A percentile compares a stretch with the other conserved stretches of the same genome.
phyloP scores from a whole-genome alignment of 2,797 vertebrate genomes.

The Thunnus albacares region DNA sequence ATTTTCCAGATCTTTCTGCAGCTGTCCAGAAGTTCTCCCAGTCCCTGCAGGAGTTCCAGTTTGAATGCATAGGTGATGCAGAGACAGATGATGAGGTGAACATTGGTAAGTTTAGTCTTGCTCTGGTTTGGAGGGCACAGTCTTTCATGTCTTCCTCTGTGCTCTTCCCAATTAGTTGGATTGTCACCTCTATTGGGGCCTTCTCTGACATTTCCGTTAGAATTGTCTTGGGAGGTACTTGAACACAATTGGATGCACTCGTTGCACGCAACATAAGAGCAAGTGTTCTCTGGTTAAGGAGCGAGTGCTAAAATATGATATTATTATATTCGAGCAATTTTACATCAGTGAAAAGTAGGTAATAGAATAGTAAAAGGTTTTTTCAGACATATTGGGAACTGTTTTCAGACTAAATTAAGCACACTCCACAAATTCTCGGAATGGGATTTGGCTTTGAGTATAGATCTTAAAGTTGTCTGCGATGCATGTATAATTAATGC shows the following conservation, averaged over 20 bases:
- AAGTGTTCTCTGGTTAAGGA: constrained; percentile 21
- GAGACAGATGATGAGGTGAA: constrained; percentile 99
- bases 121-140: constrained; percentile 45
- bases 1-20: constrained; percentile 92
- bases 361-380: constrained; percentile 2
- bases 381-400: constrained; percentile 33
- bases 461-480: constrained; percentile 64
- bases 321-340: constrained; percentile 26
- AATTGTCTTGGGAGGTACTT: constrained; percentile 23
- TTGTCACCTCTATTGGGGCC: constrained; percentile 53
- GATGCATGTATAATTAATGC: constrained; percentile 81
- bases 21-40: constrained; percentile 98
- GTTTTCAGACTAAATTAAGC: constrained; percentile 40
- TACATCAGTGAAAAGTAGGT: constrained; percentile 10
- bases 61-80: constrained; percentile 98
- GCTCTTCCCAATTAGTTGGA: constrained; percentile 42
- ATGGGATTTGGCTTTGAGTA: constrained; percentile 56
- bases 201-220: constrained; percentile 52
- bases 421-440: constrained; percentile 46
- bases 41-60: constrained; percentile 98
- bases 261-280: constrained; percentile 10
- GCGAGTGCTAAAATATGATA: constrained; percentile 19
- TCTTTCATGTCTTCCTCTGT: constrained; percentile 80
- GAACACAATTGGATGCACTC: constrained; percentile 18
- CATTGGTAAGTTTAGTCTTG: constrained; percentile 91